Percentiles rank a stretch among this genome's conserved stretches.
These are phyloP conservation scores for Chinchilla lanigera DNA, from an alignment of 2,113 vertebrate genomes.

Conservation along the genomic window DNA sequence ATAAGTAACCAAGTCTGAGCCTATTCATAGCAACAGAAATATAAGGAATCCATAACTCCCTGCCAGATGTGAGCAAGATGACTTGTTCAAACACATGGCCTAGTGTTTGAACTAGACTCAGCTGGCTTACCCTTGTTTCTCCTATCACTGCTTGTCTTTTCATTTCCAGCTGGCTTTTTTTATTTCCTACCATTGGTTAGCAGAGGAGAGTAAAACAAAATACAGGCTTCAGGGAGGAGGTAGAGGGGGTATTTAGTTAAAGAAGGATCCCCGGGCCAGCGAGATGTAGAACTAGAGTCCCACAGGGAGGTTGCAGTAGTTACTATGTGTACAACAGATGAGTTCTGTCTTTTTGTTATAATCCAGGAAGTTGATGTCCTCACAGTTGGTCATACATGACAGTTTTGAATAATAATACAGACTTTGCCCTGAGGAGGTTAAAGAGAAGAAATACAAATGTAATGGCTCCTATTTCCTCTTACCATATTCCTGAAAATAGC, in stretches of 20 bases:
- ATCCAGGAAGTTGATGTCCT: conserved; percentile 73
- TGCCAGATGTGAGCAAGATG: not conserved
- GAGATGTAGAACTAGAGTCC: conserved; percentile 34
- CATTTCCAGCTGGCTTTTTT: not conserved
- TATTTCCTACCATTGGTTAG: not conserved
- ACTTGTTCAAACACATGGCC: not conserved
- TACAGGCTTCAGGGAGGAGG: not conserved
- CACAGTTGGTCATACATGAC: conserved; percentile 73
- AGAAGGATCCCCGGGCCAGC: not conserved
- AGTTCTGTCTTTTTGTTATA: conserved; percentile 59
- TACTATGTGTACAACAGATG: conserved; percentile 65
- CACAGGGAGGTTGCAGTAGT: conserved; percentile 71
- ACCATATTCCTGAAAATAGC: not conserved
- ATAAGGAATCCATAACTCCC: not conserved
- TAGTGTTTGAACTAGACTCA: not conserved
- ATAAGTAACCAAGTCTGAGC: not conserved
- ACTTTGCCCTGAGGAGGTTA: conserved; percentile 58
- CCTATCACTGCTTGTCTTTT: not conserved
- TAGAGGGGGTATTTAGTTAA: not conserved
- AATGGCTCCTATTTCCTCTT: not conserved
- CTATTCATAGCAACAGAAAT: not conserved
- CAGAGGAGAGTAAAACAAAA: not conserved
- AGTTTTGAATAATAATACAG: conserved; percentile 74
- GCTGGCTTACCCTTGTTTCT: not conserved
- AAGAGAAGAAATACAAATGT: not conserved